Percentiles rank a stretch among this genome's conserved stretches.
phyloP scores from a whole-genome alignment of 1,140 invertebrate genomes.

The Heterodera carotae region DNA sequence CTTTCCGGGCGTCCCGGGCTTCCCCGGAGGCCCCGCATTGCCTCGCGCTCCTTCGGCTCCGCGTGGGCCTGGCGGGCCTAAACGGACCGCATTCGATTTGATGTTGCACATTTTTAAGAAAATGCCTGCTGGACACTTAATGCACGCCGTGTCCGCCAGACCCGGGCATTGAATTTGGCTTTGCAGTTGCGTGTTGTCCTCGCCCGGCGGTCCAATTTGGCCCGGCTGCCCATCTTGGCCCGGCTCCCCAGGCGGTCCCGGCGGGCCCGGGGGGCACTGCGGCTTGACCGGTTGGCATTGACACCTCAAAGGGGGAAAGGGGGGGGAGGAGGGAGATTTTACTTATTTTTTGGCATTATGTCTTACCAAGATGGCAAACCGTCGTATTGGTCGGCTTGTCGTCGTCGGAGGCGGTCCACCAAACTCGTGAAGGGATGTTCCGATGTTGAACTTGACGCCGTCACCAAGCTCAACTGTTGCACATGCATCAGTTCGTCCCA shows the following conservation, averaged over 20 bases:
- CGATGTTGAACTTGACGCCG: slow-evolving; percentile 45
- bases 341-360: not conserved
- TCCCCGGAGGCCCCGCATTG: not conserved
- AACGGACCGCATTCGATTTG: not conserved
- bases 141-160: slow-evolving; percentile 23
- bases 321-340: too few species aligned
- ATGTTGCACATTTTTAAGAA: not conserved
- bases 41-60: slow-evolving; percentile 7
- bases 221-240: slow-evolving; percentile 28
- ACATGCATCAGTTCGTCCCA: slow-evolving; percentile 53
- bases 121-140: slow-evolving; percentile 23
- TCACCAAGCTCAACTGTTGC: slow-evolving; percentile 45
- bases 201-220: slow-evolving; percentile 10
- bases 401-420: slow-evolving; percentile 45
- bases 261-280: slow-evolving; percentile 38
- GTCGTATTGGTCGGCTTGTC: slow-evolving; percentile 26
- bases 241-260: slow-evolving; percentile 32
- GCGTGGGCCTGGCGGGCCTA: slow-evolving; percentile 9
- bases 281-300: slow-evolving; percentile 57
- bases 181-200: slow-evolving; percentile 25
- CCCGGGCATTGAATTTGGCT: slow-evolving; percentile 24
- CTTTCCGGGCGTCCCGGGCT: not conserved
- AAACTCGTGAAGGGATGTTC: slow-evolving; percentile 52
- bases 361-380: slow-evolving; percentile 44
- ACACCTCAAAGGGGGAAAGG: too few species aligned